These are phyloP conservation scores for Crocodylus rhombifer DNA, from an alignment of 2,797 vertebrate species.

Conservation along the genomic window DNA sequence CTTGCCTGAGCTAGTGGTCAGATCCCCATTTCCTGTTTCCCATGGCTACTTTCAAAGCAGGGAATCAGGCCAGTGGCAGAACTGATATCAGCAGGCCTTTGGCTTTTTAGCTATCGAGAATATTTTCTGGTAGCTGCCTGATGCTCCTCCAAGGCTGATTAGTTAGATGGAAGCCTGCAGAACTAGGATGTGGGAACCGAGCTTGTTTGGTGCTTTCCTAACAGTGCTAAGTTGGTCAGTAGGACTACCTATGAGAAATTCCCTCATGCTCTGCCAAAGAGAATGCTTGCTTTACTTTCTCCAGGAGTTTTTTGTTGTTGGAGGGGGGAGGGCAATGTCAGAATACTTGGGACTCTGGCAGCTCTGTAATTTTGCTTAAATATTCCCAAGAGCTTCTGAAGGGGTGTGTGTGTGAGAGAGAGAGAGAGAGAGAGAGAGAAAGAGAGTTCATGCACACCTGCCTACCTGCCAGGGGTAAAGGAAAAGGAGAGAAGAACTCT, in stretches of 20 bases:
- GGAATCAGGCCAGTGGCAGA: conserved; percentile 49
- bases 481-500: background rate
- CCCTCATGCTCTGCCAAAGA: background rate
- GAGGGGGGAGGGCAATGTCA: conserved; percentile 30
- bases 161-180: conserved; percentile 58
- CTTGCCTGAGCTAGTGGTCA: background rate
- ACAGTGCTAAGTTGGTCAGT: background rate
- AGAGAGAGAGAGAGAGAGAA: background rate
- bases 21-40: background rate
- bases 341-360: conserved; percentile 40
- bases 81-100: conserved; percentile 19
- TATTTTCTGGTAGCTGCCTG: conserved; percentile 51
- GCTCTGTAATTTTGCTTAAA: background rate
- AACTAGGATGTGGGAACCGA: conserved; percentile 64
- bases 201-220: conserved; percentile 55
- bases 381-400: conserved; percentile 3
- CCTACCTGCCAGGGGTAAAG: no score
- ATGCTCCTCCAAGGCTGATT: conserved; percentile 41
- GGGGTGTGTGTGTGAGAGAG: background rate
- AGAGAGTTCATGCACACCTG: background rate
- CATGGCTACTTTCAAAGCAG: conserved; percentile 5
- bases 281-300: conserved; percentile 1
- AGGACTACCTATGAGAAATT: background rate
- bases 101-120: conserved; percentile 25
- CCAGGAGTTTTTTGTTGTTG: background rate